Conservation (phyloP, 2,888 invertebrate species). For the Agrochola macilenta region DNA sequence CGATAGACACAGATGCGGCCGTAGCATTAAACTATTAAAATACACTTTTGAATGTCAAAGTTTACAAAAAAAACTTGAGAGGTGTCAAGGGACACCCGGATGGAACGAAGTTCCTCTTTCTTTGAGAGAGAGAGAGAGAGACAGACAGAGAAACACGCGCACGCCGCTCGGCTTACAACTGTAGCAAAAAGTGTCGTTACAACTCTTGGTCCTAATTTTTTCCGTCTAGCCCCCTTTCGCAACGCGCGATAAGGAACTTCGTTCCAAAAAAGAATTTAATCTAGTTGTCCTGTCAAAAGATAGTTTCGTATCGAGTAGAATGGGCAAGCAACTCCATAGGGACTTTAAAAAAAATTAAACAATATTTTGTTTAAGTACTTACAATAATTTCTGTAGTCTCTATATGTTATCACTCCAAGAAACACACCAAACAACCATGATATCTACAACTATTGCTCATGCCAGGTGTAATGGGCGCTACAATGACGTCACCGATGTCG, state of each 20-base stretch:
- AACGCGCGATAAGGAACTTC: no score
- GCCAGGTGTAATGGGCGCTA: slow-evolving; percentile 83
- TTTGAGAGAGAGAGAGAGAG: no score
- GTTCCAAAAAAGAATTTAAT: not conserved
- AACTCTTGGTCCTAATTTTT: no score
- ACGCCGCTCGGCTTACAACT: no score
- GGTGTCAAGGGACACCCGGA: no score
- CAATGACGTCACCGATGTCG: slow-evolving; percentile 87
- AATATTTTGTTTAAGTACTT: not conserved
- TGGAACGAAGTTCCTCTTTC: no score
- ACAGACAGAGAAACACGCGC: no score
- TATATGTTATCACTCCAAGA: not conserved
- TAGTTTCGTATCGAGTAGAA: not conserved
- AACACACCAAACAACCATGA: not conserved
- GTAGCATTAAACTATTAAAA: not conserved
- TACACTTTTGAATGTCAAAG: not conserved
- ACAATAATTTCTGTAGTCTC: not conserved
- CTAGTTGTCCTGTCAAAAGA: not conserved
- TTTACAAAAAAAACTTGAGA: not conserved
- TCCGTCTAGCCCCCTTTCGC: no score
- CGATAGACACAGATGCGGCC: no score
- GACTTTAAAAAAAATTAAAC: no score
- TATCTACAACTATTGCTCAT: slow-evolving; percentile 34
- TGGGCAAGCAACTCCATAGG: not conserved
- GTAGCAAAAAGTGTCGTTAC: no score